Evolutionary conservation across 2,113 vertebrate species (phyloP).

Genomic region (Ginglymostoma cirratum): DNA sequence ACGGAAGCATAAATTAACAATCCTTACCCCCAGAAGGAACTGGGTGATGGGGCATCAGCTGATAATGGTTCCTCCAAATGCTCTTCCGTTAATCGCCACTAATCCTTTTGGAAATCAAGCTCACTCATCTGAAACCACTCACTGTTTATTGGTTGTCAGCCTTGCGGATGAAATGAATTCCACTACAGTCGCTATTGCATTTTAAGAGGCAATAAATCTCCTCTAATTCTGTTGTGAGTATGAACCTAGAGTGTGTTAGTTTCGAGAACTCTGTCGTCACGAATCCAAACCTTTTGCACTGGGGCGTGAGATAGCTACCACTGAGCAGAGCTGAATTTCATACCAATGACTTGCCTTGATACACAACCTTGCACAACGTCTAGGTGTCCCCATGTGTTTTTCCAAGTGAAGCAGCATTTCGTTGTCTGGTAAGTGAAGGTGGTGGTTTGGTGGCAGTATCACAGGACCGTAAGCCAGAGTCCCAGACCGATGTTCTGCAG

Average conservation of each 20-base stretch:
- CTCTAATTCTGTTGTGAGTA: neutral
- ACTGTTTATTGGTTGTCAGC: neutral
- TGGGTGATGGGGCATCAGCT: neutral
- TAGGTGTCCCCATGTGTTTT: neutral
- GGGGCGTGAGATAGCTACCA: neutral
- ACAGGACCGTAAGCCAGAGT: no score
- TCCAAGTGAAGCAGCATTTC: neutral
- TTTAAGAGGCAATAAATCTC: neutral
- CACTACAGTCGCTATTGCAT: neutral
- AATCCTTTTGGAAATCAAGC: neutral
- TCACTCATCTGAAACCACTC: constrained; percentile 24
- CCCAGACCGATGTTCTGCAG: no score
- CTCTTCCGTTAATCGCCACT: constrained; percentile 22
- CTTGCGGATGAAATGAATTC: neutral
- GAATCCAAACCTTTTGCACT: neutral
- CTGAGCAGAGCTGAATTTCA: neutral
- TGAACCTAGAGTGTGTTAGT: neutral
- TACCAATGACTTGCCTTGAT: neutral
- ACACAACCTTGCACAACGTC: neutral
- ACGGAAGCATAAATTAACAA: neutral
- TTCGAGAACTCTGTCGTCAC: neutral
- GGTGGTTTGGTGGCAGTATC: no score
- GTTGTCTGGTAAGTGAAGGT: no score
- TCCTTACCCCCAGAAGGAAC: neutral
- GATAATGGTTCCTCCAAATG: neutral